These are phyloP conservation scores for Falco naumanni DNA, from an alignment of 2,797 vertebrate species.

Conservation along the genomic window DNA sequence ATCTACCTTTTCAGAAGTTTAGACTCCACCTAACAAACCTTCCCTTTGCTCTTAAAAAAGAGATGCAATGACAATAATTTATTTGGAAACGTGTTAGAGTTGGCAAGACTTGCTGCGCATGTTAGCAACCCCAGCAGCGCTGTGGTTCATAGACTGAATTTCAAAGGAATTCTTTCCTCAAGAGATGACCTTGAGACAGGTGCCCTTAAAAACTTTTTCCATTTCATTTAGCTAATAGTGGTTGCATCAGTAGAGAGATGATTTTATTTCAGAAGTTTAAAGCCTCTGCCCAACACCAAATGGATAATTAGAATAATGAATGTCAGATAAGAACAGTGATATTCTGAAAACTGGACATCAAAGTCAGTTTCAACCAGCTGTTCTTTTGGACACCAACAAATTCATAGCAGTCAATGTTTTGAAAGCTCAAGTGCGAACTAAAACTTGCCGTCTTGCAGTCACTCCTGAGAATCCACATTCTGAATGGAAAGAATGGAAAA, in stretches of 20 bases:
- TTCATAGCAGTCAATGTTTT: rapidly evolving
- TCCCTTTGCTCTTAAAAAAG: background rate
- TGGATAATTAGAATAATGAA: background rate
- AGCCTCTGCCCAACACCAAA: background rate
- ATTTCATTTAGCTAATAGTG: background rate
- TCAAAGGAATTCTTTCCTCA: background rate
- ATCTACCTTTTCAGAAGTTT: background rate
- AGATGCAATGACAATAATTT: background rate
- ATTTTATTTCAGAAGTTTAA: background rate
- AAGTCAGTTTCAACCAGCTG: background rate
- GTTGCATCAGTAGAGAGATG: rapidly evolving
- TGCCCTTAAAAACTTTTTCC: background rate
- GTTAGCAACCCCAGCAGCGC: background rate
- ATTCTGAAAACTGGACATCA: background rate
- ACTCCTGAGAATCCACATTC: background rate
- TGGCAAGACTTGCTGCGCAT: background rate
- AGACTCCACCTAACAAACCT: background rate
- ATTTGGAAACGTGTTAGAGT: background rate
- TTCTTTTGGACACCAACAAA: background rate
- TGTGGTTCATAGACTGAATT: background rate
- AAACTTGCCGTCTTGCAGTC: background rate
- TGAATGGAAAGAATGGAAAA: background rate
- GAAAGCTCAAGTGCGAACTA: background rate
- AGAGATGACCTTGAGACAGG: constrained; percentile 18
- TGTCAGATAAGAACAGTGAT: background rate